Evolutionary conservation across 2,113 vertebrate genomes (phyloP).

Genomic region (Thalassoma bifasciatum): DNA sequence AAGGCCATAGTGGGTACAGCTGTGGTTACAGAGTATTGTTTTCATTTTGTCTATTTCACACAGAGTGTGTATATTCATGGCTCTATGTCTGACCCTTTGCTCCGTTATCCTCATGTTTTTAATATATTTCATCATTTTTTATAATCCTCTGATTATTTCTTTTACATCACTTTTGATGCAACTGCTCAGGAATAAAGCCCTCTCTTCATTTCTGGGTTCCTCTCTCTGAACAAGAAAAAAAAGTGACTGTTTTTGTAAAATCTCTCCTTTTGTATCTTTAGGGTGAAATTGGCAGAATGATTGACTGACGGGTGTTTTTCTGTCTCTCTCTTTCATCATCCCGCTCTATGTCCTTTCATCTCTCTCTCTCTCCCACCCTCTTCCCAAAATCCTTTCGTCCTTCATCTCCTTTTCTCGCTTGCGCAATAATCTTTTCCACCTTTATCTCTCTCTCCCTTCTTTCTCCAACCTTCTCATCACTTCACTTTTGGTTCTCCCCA

Average conservation of each 20-base stretch:
- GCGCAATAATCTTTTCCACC: conserved; percentile 43
- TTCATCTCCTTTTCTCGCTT: conserved; percentile 37
- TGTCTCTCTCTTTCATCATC: conserved; percentile 28
- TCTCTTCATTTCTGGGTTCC: not conserved
- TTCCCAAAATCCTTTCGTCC: conserved; percentile 45
- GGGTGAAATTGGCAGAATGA: conserved; percentile 7
- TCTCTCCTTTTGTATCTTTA: not conserved
- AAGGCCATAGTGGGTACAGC: conserved; percentile 31
- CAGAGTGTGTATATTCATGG: too few species aligned
- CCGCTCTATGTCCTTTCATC: conserved; percentile 37
- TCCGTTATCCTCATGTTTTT: not conserved
- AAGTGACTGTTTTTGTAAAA: too few species aligned
- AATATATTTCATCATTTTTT: too few species aligned
- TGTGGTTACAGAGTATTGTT: conserved; percentile 23
- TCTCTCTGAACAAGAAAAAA: not conserved
- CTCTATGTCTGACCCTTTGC: not conserved
- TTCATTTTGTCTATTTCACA: not conserved
- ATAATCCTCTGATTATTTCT: not conserved
- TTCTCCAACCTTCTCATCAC: conserved; percentile 11
- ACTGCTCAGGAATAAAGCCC: not conserved
- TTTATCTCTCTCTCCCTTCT: conserved; percentile 10
- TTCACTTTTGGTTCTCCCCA: conserved; percentile 24
- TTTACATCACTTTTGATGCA: not conserved
- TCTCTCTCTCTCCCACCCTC: conserved; percentile 25
- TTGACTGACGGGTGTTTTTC: conserved; percentile 49